Percentiles rank a stretch among this genome's conserved stretches.
Conservation (phyloP, 2,113 vertebrate genomes). For the Tragelaphus imberbis region DNA sequence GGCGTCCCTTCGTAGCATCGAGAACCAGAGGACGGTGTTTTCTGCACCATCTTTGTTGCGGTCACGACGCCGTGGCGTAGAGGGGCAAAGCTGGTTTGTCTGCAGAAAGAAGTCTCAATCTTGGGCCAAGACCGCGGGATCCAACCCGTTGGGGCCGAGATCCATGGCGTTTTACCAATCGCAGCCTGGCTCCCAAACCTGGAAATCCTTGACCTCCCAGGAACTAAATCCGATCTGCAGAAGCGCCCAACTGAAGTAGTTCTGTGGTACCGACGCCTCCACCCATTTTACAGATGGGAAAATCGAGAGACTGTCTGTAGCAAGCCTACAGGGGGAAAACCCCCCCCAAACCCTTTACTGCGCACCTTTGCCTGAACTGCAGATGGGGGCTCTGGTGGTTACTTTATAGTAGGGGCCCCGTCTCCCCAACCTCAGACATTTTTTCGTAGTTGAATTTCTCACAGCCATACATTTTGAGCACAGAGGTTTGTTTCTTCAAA, state of each 20-base stretch:
- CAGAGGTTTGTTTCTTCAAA: not conserved
- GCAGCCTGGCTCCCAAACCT: not conserved
- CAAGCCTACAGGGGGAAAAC: not conserved
- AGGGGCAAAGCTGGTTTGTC: not conserved
- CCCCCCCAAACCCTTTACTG: not conserved
- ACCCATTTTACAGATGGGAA: constrained; percentile 9
- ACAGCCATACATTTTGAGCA: fast-evolving
- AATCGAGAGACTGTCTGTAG: not conserved
- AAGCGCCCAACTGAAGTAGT: not conserved
- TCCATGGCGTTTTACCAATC: not conserved
- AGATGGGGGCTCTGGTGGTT: fast-evolving
- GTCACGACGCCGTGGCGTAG: fast-evolving
- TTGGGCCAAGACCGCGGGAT: not conserved
- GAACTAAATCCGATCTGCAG: not conserved
- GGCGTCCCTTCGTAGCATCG: not conserved
- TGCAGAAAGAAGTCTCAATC: not conserved
- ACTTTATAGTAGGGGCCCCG: fast-evolving
- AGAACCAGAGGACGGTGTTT: not conserved
- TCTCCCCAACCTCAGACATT: not conserved
- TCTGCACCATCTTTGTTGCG: not conserved
- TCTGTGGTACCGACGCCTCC: not conserved
- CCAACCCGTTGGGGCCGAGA: fast-evolving
- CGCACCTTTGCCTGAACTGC: not conserved
- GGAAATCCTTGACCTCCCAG: not conserved
- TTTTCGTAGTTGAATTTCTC: not conserved